Conservation (phyloP, 2,888 invertebrate species). For the Eurytoma adleriae region DNA sequence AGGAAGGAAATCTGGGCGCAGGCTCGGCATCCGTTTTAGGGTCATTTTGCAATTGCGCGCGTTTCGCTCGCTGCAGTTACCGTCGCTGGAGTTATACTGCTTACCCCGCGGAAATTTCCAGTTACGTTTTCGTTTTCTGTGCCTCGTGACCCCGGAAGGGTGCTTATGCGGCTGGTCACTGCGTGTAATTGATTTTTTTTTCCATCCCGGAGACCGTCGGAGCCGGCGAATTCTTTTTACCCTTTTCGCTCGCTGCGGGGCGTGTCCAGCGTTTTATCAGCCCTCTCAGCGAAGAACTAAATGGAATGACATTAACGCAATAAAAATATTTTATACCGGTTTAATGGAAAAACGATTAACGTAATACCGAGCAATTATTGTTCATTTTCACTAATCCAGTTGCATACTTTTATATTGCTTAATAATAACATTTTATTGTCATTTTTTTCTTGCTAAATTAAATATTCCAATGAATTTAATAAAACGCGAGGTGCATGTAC, state of each 20-base stretch:
- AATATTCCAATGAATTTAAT: no score
- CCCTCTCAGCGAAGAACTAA: background rate
- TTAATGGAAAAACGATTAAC: background rate
- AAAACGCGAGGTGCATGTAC: no score
- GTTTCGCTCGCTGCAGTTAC: conserved; percentile 39
- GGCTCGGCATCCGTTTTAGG: conserved; percentile 42
- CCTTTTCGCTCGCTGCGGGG: background rate
- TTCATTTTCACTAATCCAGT: no score
- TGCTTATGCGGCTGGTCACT: conserved; percentile 52
- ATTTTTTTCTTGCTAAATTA: no score
- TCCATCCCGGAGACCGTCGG: background rate
- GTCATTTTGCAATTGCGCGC: conserved; percentile 47
- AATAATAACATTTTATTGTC: no score
- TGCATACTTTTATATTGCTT: no score
- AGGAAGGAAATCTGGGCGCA: conserved; percentile 43
- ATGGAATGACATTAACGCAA: background rate
- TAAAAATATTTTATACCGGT: background rate
- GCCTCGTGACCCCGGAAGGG: conserved; percentile 36
- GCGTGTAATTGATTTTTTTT: conserved; percentile 52
- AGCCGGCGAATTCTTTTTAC: background rate
- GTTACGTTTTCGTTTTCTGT: conserved; percentile 51
- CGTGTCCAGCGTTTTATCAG: background rate
- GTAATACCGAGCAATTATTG: no score
- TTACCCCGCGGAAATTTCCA: conserved; percentile 51
- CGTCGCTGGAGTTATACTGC: conserved; percentile 47